Conservation (phyloP, 1,140 invertebrate genomes). For the Temnothorax curvispinosus region DNA sequence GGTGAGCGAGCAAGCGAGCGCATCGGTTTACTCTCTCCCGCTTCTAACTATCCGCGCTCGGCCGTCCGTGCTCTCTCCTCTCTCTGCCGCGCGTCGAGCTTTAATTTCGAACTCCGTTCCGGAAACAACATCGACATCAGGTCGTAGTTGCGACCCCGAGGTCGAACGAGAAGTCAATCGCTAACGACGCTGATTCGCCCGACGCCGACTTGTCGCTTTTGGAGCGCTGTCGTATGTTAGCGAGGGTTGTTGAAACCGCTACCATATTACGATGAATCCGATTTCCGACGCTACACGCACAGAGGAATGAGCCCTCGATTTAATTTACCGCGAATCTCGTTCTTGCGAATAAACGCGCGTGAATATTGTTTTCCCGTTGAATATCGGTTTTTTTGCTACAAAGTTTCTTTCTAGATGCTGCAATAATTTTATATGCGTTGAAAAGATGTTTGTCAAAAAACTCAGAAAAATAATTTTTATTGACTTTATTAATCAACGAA, state of each 20-base stretch:
- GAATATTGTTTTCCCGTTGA: not conserved
- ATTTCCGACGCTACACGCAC: not conserved
- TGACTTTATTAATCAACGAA: not conserved
- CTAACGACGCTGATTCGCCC: constrained; percentile 43
- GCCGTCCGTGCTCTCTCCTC: not conserved
- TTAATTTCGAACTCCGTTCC: constrained; percentile 60
- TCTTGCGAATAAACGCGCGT: not conserved
- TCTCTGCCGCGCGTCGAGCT: constrained; percentile 32
- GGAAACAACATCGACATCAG: constrained; percentile 60
- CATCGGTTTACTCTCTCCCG: constrained; percentile 22
- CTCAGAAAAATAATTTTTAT: not conserved
- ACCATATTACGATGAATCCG: not conserved
- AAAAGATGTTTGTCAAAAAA: not conserved
- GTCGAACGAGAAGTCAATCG: constrained; percentile 41
- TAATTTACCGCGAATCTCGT: constrained; percentile 4
- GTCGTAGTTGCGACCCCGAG: constrained; percentile 37
- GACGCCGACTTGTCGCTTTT: constrained; percentile 37
- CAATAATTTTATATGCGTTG: not conserved
- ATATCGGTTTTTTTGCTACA: not conserved
- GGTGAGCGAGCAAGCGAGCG: not conserved
- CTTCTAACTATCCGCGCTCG: constrained; percentile 3
- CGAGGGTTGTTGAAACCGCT: constrained; percentile 10
- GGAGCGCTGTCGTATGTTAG: constrained; percentile 8
- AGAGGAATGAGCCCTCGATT: not conserved
- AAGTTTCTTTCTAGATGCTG: not conserved